Conservation (phyloP, 2,797 vertebrate species). For the Podarcis siculus region DNA sequence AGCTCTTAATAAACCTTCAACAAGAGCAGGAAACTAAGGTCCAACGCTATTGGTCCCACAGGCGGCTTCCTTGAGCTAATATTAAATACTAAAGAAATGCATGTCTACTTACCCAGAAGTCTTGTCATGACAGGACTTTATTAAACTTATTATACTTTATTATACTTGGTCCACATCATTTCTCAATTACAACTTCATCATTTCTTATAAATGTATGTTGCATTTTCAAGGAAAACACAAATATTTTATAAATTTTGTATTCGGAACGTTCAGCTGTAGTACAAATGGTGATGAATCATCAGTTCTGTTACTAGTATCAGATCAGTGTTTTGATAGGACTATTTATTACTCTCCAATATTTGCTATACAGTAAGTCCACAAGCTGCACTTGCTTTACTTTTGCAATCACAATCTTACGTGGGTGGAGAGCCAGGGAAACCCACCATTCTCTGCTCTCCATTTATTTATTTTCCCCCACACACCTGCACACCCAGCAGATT, state of each 20-base stretch:
- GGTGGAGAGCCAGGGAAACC: no score
- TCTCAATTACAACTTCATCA: conserved; percentile 6
- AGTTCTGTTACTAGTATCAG: not conserved
- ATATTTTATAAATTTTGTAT: conserved; percentile 1
- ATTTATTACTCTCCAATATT: not conserved
- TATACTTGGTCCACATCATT: conserved; percentile 18
- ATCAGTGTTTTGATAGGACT: not conserved
- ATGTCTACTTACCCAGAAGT: conserved; percentile 22
- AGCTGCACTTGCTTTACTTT: no score
- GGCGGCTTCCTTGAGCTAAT: conserved; percentile 47
- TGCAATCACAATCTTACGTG: no score
- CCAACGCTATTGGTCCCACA: conserved; percentile 59
- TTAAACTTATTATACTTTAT: conserved; percentile 11
- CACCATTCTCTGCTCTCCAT: no score
- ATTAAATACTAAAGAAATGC: conserved; percentile 59
- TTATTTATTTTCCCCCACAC: no score
- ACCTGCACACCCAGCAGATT: no score
- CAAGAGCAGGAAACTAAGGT: conserved; percentile 61
- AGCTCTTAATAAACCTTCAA: conserved; percentile 67
- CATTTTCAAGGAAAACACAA: conserved; percentile 19
- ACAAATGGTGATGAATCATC: conserved; percentile 2
- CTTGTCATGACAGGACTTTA: conserved; percentile 7
- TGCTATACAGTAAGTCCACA: no score
- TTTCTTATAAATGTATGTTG: conserved; percentile 29
- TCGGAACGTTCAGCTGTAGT: conserved; percentile 18